Evolutionary conservation across 2,797 vertebrate genomes (phyloP).

Genomic region (Oryzias sinensis): DNA sequence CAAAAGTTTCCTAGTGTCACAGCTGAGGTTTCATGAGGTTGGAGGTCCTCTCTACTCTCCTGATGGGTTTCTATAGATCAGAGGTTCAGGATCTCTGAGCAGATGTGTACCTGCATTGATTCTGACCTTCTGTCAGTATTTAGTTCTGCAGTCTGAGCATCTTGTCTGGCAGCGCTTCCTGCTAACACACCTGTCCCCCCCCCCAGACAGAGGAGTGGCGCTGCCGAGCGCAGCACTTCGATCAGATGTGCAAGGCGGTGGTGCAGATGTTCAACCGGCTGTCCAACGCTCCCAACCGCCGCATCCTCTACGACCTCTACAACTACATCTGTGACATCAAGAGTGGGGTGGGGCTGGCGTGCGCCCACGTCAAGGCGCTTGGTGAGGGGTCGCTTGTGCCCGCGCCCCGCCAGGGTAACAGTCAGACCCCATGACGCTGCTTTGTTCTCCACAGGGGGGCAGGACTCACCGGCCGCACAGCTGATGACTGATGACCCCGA

Average conservation of each 20-base stretch:
- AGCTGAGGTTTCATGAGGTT: too few species aligned
- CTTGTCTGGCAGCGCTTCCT: too few species aligned
- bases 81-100: too few species aligned
- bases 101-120: too few species aligned
- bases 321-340: slow-evolving; percentile 99
- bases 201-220: slow-evolving; percentile 87
- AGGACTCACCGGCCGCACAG: slow-evolving; percentile 86
- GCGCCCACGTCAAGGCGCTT: slow-evolving; percentile 83
- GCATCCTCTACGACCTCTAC: slow-evolving; percentile 97
- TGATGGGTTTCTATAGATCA: too few species aligned
- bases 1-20: too few species aligned
- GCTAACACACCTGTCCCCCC: not conserved
- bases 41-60: too few species aligned
- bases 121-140: too few species aligned
- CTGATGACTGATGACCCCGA: slow-evolving; percentile 92
- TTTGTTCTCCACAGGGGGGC: slow-evolving; percentile 88
- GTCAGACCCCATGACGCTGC: not conserved
- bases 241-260: slow-evolving; percentile 89
- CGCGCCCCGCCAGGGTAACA: too few species aligned
- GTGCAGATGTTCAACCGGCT: slow-evolving; percentile 98
- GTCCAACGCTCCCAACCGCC: slow-evolving; percentile 93
- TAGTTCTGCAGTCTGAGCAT: too few species aligned
- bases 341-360: slow-evolving; percentile 94
- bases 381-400: slow-evolving; percentile 40
- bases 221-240: slow-evolving; percentile 85